Conservation (phyloP, 2,797 vertebrate species). For the Euphonia xanthogaster region DNA sequence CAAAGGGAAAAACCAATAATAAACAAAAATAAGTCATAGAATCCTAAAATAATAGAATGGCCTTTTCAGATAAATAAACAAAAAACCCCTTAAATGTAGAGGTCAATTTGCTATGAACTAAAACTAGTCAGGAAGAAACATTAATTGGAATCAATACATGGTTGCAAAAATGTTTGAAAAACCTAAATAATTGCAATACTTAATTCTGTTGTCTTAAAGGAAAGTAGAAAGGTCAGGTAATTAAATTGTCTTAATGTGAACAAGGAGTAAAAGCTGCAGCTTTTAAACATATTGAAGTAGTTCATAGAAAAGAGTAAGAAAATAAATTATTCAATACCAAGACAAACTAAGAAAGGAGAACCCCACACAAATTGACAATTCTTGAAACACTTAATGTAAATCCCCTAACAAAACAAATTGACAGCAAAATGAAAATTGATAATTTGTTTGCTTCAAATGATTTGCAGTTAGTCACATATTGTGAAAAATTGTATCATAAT, state of each 20-base stretch:
- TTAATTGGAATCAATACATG: slow-evolving; percentile 26
- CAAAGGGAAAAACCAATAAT: background rate
- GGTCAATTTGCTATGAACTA: background rate
- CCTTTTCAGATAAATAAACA: background rate
- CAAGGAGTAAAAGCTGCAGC: slow-evolving; percentile 21
- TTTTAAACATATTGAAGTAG: slow-evolving; percentile 29
- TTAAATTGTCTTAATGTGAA: slow-evolving; percentile 67
- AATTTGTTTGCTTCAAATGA: background rate
- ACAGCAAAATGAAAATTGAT: slow-evolving; percentile 24
- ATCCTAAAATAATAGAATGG: background rate
- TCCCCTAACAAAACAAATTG: background rate
- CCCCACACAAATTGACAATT: background rate
- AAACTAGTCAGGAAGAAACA: background rate
- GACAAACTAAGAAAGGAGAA: background rate
- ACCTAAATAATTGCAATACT: slow-evolving; percentile 54
- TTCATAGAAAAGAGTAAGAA: background rate
- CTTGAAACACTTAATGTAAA: background rate
- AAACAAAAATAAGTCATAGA: background rate
- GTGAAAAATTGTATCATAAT: background rate
- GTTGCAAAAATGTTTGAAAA: slow-evolving; percentile 25
- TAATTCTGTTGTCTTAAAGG: slow-evolving; percentile 57
- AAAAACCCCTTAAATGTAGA: background rate
- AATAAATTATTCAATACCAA: slow-evolving; percentile 35
- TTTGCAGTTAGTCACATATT: background rate
- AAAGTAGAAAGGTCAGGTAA: slow-evolving; percentile 64